A percentile compares a stretch with the other conserved stretches of the same genome.
phyloP scores from a whole-genome alignment of 2,888 invertebrate genomes.

The Cepaea hortensis region DNA sequence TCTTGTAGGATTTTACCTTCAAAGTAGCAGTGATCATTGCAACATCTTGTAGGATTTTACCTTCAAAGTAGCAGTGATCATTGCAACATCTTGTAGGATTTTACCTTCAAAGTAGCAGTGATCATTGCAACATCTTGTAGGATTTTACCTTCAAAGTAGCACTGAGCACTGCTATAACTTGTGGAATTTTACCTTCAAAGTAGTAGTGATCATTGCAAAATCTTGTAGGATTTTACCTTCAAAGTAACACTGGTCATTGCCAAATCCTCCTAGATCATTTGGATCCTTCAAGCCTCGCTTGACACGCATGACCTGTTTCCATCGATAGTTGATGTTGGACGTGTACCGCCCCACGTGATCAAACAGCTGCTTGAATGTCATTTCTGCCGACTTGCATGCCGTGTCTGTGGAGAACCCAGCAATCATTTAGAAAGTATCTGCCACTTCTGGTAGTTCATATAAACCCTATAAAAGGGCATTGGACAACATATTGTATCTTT shows the following conservation, averaged over 20 bases:
- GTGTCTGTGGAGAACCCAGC: conserved; percentile 63
- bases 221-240: conserved; percentile 65
- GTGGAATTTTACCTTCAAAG: too few relatives aligned
- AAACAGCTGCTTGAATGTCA: conserved; percentile 74
- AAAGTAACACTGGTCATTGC: conserved; percentile 75
- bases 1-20: too few relatives aligned
- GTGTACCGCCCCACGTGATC: conserved; percentile 72
- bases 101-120: too few relatives aligned
- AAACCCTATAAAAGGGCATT: too few relatives aligned
- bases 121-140: not conserved
- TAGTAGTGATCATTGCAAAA: not conserved
- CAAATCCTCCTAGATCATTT: conserved; percentile 72
- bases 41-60: too few relatives aligned
- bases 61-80: too few relatives aligned
- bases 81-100: not conserved
- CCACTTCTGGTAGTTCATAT: too few relatives aligned
- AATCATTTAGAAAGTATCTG: too few relatives aligned
- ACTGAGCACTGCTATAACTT: conserved; percentile 72
- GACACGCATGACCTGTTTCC: conserved; percentile 74
- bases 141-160: conserved; percentile 74
- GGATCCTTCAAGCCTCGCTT: conserved; percentile 72
- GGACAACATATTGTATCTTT: too few relatives aligned
- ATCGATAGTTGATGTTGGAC: conserved; percentile 71
- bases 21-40: too few relatives aligned
- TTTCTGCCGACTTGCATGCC: conserved; percentile 73